Conservation (phyloP, 2,797 vertebrate species). For the Caiman crocodilus region DNA sequence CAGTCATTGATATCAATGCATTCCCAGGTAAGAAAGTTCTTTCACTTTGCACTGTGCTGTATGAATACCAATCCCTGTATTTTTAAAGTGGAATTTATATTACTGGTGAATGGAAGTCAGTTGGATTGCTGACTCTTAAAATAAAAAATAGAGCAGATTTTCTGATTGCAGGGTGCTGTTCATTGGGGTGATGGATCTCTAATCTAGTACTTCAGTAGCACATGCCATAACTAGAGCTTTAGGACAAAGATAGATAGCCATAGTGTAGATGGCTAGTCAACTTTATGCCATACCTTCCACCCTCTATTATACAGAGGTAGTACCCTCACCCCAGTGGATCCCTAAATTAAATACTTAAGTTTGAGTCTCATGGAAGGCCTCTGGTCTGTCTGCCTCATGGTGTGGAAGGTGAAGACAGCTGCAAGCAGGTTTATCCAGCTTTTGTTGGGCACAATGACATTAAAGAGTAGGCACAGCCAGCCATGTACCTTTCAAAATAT, state of each 20-base stretch:
- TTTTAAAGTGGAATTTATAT: not conserved
- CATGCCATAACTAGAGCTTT: not conserved
- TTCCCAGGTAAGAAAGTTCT: conserved; percentile 89
- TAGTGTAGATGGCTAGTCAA: not conserved
- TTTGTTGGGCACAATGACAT: not conserved
- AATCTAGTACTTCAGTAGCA: not conserved
- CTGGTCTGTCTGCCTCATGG: not conserved
- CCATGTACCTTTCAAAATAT: conserved; percentile 34
- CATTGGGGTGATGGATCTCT: not conserved
- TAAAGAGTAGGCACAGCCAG: conserved; percentile 27
- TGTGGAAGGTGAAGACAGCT: too few relatives aligned
- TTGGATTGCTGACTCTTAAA: not conserved
- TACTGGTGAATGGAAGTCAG: not conserved
- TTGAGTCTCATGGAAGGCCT: too few relatives aligned
- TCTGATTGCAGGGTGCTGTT: not conserved
- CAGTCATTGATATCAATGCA: conserved; percentile 97
- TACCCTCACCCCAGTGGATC: too few relatives aligned
- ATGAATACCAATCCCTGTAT: not conserved
- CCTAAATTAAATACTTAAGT: too few relatives aligned
- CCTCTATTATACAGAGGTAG: not conserved
- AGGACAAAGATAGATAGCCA: accelerated
- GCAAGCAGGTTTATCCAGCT: not conserved
- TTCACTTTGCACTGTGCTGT: not conserved
- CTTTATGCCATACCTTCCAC: not conserved
- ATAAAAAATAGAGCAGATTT: not conserved